Conservation (phyloP, 1,140 invertebrate genomes). For the Drosophila parvula region DNA sequence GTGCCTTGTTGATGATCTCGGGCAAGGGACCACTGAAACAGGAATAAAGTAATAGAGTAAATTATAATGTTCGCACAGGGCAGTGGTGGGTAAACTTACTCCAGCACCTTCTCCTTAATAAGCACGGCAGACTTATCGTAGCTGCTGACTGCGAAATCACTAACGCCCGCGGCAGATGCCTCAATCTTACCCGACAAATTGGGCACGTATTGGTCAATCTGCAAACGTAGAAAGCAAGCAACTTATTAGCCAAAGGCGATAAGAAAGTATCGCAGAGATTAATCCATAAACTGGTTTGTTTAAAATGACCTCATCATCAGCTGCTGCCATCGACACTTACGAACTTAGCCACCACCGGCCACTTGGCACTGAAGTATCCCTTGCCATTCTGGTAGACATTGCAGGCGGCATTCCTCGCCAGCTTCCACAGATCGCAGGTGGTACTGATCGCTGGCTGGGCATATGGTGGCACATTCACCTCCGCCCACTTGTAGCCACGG, state of each 20-base stretch:
- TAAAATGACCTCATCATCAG: conserved; percentile 55
- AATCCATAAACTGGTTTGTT: conserved; percentile 56
- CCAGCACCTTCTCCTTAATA: conserved; percentile 89
- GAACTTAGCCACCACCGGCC: conserved; percentile 86
- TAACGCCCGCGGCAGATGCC: conserved; percentile 83
- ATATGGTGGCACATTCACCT: conserved; percentile 88
- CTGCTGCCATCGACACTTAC: conserved; percentile 84
- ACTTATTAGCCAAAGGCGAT: conserved; percentile 10
- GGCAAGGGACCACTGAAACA: conserved; percentile 90
- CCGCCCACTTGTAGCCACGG: conserved; percentile 87
- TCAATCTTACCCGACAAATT: conserved; percentile 87
- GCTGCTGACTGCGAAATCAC: conserved; percentile 84
- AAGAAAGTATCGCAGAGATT: conserved; percentile 8
- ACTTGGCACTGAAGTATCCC: conserved; percentile 85
- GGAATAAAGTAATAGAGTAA: background rate
- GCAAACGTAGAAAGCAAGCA: conserved; percentile 41
- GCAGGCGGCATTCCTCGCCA: conserved; percentile 85
- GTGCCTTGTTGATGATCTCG: conserved; percentile 88
- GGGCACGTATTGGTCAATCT: conserved; percentile 89
- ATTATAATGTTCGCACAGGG: background rate
- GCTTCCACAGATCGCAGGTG: conserved; percentile 85
- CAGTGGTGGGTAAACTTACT: conserved; percentile 87
- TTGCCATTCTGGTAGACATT: conserved; percentile 85
- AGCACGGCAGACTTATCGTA: conserved; percentile 85
- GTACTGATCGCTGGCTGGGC: conserved; percentile 87